These are phyloP conservation scores for Carollia perspicillata DNA, from an alignment of 2,113 vertebrate genomes.

Conservation along the genomic window DNA sequence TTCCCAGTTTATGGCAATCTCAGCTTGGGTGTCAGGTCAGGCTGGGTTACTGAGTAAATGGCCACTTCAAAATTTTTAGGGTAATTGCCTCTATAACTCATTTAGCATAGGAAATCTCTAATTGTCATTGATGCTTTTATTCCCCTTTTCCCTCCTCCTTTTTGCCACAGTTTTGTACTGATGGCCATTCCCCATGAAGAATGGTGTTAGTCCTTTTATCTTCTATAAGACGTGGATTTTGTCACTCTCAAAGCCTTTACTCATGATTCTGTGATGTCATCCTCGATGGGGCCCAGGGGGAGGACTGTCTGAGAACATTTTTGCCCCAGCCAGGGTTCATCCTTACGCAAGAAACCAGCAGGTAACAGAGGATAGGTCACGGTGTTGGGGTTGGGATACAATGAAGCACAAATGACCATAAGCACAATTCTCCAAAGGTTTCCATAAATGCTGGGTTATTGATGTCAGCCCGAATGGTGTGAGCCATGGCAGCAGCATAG, in stretches of 20 bases:
- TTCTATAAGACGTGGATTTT: background rate
- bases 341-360: background rate
- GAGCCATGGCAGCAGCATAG: background rate
- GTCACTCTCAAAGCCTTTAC: background rate
- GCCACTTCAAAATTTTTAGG: conserved; percentile 61
- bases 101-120: conserved; percentile 28
- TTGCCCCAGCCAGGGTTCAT: background rate
- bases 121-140: background rate
- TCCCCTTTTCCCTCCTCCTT: background rate
- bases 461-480: background rate
- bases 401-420: background rate
- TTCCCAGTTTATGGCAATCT: conserved; percentile 49
- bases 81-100: conserved; percentile 61
- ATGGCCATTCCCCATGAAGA: background rate
- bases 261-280: background rate
- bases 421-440: background rate
- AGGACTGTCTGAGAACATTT: background rate
- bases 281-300: background rate
- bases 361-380: background rate
- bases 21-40: conserved; percentile 56
- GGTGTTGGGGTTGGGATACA: background rate
- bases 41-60: conserved; percentile 70
- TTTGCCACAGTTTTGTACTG: background rate
- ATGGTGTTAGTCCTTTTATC: background rate
- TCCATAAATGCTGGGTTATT: background rate